A percentile compares a stretch with the other conserved stretches of the same genome.
phyloP scores from a whole-genome alignment of 1,140 invertebrate species.

The Heliothis subflexa region DNA sequence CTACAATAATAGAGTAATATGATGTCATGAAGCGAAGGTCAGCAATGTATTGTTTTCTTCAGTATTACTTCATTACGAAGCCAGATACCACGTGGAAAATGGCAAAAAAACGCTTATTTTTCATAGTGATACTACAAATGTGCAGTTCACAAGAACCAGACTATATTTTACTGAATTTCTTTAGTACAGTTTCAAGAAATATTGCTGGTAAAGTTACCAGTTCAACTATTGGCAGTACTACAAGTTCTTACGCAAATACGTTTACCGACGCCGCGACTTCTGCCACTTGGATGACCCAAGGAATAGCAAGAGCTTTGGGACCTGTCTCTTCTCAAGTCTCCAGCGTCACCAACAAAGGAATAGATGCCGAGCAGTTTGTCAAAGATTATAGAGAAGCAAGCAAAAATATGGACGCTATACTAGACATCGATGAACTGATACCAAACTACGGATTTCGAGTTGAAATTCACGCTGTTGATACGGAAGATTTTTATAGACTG shows the following conservation, averaged over 20 bases:
- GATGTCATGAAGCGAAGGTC: too few species aligned
- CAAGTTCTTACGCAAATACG: background rate
- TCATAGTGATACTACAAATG: background rate
- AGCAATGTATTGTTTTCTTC: too few species aligned
- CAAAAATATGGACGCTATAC: conserved; percentile 53
- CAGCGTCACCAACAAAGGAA: background rate
- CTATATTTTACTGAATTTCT: background rate
- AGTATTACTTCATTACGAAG: too few species aligned
- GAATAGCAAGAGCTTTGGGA: background rate
- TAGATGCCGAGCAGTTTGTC: background rate
- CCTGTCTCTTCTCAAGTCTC: background rate
- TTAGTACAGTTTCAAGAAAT: background rate
- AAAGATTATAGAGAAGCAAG: conserved; percentile 19
- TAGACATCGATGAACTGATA: conserved; percentile 57
- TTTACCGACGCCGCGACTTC: background rate
- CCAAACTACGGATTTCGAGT: conserved; percentile 63
- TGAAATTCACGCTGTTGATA: conserved; percentile 60
- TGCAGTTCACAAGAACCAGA: background rate
- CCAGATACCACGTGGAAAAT: too few species aligned
- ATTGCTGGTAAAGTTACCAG: background rate
- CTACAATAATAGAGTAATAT: too few species aligned
- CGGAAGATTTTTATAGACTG: conserved; percentile 68
- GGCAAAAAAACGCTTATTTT: background rate
- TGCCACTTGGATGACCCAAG: background rate
- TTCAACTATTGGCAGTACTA: background rate